Evolutionary conservation across 2,888 invertebrate genomes (phyloP).

Genomic region (Ametastegia equiseti): DNA sequence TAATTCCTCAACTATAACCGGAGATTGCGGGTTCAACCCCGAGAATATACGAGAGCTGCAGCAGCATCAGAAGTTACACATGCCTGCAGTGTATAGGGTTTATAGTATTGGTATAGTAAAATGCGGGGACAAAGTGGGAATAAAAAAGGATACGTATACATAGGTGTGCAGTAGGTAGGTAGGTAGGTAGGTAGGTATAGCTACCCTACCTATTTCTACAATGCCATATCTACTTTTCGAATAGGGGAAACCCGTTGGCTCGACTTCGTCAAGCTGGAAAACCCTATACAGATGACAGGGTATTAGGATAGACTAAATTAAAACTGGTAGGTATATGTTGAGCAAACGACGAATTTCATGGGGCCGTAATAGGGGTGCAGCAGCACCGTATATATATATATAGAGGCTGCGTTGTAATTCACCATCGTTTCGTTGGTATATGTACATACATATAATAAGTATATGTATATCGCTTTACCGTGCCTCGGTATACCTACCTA

Average conservation of each 20-base stretch:
- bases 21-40: constrained; percentile 8
- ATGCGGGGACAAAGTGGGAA: background rate
- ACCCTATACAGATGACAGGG: constrained; percentile 15
- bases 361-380: constrained; percentile 28
- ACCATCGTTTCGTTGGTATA: no score
- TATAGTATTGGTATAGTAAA: background rate
- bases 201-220: no score
- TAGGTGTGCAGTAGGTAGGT: background rate
- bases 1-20: constrained; percentile 2
- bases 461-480: no score
- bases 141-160: background rate
- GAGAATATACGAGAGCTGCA: no score
- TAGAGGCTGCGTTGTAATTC: no score
- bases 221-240: no score
- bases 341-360: constrained; percentile 32
- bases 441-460: no score
- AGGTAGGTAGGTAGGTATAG: background rate
- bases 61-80: background rate
- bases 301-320: constrained; percentile 44
- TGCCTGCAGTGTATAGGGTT: background rate
- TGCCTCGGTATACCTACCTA: no score
- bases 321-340: constrained; percentile 25
- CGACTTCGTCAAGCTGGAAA: constrained; percentile 26
- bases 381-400: background rate
- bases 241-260: constrained; percentile 13